Evolutionary conservation across 2,113 vertebrate genomes (phyloP).

Genomic region (Cochlearius cochlearius): DNA sequence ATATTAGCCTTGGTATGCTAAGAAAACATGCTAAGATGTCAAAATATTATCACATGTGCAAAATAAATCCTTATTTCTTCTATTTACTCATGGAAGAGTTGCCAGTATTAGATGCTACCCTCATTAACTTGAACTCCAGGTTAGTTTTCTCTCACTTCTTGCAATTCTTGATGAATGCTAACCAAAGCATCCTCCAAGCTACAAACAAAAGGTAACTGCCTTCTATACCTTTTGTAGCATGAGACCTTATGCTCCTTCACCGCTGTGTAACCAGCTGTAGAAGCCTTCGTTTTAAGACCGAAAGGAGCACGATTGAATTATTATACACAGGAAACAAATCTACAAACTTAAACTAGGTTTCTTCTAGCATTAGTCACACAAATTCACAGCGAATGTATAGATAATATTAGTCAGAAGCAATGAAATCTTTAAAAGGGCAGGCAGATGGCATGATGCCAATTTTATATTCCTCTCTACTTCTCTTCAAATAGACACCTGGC

Average conservation of each 20-base stretch:
- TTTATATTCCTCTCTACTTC: background rate
- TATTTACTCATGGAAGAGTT: background rate
- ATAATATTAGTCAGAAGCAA: background rate
- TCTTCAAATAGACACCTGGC: background rate
- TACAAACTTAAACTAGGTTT: background rate
- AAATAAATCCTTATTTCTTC: background rate
- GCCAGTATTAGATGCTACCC: background rate
- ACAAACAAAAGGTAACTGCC: background rate
- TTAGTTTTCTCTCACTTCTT: background rate
- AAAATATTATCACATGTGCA: background rate
- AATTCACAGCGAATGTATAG: background rate
- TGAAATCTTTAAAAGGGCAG: background rate
- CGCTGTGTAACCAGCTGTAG: background rate
- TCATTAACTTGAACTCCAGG: background rate
- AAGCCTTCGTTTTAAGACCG: background rate
- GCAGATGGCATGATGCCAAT: background rate
- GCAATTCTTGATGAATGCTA: background rate
- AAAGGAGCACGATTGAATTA: background rate
- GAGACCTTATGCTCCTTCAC: background rate
- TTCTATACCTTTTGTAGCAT: background rate
- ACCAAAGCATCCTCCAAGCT: background rate
- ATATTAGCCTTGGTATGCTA: background rate
- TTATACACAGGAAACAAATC: background rate
- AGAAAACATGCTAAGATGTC: background rate
- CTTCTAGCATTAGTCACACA: background rate